phyloP scores from a whole-genome alignment of 2,113 vertebrate genomes.

The Herpetotheres cachinnans region DNA sequence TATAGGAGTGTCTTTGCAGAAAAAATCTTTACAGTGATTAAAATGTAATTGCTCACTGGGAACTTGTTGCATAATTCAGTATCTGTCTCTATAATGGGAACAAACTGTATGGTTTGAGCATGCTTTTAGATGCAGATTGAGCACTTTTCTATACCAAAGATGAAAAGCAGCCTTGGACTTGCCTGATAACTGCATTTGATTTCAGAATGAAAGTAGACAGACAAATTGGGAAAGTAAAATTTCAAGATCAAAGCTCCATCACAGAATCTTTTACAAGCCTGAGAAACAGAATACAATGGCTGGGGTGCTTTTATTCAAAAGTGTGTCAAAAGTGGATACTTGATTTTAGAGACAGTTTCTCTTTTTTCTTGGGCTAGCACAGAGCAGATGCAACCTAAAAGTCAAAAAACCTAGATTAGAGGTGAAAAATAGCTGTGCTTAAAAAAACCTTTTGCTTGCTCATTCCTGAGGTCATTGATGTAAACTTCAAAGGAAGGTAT shows the following conservation, averaged over 20 bases:
- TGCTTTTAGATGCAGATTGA: constrained; percentile 61
- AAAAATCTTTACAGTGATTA: constrained; percentile 54
- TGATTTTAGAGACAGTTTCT: constrained; percentile 40
- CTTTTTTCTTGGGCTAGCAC: neutral
- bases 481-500: constrained; percentile 33
- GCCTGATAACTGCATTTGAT: constrained; percentile 39
- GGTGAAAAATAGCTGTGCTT: neutral
- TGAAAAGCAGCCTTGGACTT: constrained; percentile 47
- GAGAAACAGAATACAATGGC: constrained; percentile 33
- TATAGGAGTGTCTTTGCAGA: neutral
- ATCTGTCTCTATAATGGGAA: constrained; percentile 39
- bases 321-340: constrained; percentile 26
- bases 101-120: constrained; percentile 20
- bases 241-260: constrained; percentile 55
- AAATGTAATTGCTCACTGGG: constrained; percentile 46
- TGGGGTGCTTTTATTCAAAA: constrained; percentile 37
- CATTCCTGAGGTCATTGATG: neutral
- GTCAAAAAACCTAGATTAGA: constrained; percentile 2
- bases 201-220: constrained; percentile 46
- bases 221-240: constrained; percentile 36
- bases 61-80: constrained; percentile 46
- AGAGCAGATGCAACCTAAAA: neutral
- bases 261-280: constrained; percentile 21
- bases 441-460: neutral
- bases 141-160: constrained; percentile 28